These are phyloP conservation scores for Tenthredo mesomela DNA, from an alignment of 2,888 invertebrate genomes.

Conservation along the genomic window DNA sequence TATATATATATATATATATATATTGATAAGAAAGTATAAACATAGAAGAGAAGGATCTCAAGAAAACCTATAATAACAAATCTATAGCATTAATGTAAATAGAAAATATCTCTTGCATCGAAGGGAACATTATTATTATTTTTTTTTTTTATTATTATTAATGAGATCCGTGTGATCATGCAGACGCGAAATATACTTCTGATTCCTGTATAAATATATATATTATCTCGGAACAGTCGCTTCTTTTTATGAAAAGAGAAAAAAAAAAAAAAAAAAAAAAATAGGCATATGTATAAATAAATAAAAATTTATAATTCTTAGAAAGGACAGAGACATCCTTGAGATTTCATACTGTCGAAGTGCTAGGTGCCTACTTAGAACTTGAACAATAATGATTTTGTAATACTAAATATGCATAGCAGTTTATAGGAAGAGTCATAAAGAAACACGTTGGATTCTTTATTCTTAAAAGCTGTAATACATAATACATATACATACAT, in stretches of 20 bases:
- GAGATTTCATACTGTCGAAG: background rate
- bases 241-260: background rate
- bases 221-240: background rate
- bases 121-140: background rate
- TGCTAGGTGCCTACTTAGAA: background rate
- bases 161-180: background rate
- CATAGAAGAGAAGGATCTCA: slow-evolving; percentile 59
- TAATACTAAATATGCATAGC: background rate
- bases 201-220: background rate
- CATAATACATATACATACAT: background rate
- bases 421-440: background rate
- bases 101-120: slow-evolving; percentile 30
- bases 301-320: slow-evolving; percentile 7
- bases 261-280: background rate
- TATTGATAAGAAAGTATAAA: slow-evolving; percentile 57
- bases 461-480: background rate
- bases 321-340: slow-evolving; percentile 3
- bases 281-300: background rate
- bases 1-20: background rate
- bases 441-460: background rate
- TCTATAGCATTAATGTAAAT: background rate
- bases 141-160: background rate
- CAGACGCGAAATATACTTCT: background rate
- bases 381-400: background rate
- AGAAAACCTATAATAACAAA: slow-evolving; percentile 10